Conservation (phyloP, 2,888 invertebrate genomes). For the Drosophila cognata region DNA sequence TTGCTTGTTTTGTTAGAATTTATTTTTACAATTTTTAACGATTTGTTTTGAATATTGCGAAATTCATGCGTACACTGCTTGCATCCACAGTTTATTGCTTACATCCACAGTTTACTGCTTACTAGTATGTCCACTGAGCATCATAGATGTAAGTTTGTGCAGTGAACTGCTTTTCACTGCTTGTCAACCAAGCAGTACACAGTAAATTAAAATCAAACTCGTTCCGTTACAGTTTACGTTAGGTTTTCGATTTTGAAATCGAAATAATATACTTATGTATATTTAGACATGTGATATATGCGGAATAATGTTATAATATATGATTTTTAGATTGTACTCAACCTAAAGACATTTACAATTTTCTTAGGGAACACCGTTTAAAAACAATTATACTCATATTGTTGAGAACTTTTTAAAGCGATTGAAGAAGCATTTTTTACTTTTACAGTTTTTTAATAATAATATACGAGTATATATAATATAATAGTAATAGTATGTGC, state of each 20-base stretch:
- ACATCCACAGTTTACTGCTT: conserved; percentile 9
- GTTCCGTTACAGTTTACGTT: not conserved
- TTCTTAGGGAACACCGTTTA: not conserved
- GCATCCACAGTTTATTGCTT: not conserved
- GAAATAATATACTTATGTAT: not conserved
- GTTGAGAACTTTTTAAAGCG: no score
- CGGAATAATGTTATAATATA: not conserved
- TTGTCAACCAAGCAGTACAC: conserved; percentile 6
- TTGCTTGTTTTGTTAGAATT: not conserved
- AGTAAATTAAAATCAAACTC: not conserved
- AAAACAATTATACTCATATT: not conserved
- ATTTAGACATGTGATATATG: not conserved
- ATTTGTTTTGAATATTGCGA: not conserved
- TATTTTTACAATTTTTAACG: not conserved
- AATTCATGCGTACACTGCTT: conserved; percentile 14
- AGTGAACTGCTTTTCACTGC: not conserved
- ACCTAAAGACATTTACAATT: not conserved
- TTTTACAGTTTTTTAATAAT: not conserved
- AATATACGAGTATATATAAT: no score
- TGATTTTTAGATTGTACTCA: not conserved
- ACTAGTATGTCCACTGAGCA: not conserved
- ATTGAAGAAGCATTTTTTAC: not conserved
- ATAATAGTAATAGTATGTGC: not conserved
- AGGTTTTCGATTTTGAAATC: not conserved
- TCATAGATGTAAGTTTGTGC: not conserved